phyloP scores from a whole-genome alignment of 2,888 invertebrate genomes.

The Altica lythri region DNA sequence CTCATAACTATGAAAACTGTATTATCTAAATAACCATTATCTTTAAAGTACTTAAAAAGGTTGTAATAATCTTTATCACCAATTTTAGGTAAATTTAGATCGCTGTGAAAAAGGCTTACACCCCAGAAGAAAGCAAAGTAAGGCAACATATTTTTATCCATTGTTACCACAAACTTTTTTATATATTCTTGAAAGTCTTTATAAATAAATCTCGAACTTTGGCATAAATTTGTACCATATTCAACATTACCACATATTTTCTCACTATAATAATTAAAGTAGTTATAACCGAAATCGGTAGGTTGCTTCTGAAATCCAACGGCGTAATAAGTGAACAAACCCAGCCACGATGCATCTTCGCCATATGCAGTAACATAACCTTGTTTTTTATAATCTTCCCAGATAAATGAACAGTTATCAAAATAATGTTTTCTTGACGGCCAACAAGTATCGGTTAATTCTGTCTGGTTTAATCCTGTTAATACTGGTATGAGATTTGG shows the following conservation, averaged over 20 bases:
- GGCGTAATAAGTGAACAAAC: conserved; percentile 75
- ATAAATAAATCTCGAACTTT: conserved; percentile 7
- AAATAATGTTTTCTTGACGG: conserved; percentile 57
- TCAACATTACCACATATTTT: not conserved
- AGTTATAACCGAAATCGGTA: conserved; percentile 60
- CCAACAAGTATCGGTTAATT: conserved; percentile 69
- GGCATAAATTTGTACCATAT: not conserved
- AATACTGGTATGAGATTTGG: conserved; percentile 85
- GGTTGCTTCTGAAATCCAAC: conserved; percentile 74
- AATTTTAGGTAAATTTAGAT: conserved; percentile 68
- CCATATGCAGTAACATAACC: conserved; percentile 80
- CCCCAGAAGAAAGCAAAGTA: conserved; percentile 82
- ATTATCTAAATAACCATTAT: conserved; percentile 66
- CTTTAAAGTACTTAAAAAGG: conserved; percentile 65
- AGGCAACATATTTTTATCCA: conserved; percentile 55
- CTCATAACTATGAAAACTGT: conserved; percentile 76
- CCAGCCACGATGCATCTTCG: conserved; percentile 74
- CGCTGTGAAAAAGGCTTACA: conserved; percentile 76
- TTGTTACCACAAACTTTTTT: conserved; percentile 6
- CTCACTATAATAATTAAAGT: conserved; percentile 8
- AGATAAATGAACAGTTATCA: conserved; percentile 76
- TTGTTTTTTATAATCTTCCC: conserved; percentile 72
- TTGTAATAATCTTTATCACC: conserved; percentile 67
- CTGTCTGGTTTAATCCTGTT: conserved; percentile 69
- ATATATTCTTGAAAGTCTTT: conserved; percentile 12